Evolutionary conservation across 2,797 vertebrate genomes (phyloP), one percentile per base, ranked within the genome.

Genomic region (Catamblyrhynchus diadema): DNA sequence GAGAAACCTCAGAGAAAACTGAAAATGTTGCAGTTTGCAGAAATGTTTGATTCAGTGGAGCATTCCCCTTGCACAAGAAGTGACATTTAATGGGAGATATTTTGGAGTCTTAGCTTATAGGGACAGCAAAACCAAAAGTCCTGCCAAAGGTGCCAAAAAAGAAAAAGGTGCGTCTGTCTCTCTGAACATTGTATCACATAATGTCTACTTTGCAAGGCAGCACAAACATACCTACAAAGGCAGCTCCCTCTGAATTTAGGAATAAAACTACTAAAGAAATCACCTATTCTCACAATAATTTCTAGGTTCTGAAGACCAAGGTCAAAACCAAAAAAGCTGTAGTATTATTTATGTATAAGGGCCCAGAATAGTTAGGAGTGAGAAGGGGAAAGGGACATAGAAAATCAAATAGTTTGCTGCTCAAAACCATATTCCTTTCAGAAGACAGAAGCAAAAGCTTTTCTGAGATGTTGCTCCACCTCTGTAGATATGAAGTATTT

Each of bases 401-500:
- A 54, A 84, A 85, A 75, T 14, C 67, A 62, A 72, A 65, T 12
- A 77, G 64, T 87, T 66, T 88, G 44, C 65, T 66, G 45, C 61
- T 88, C 57, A 65, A 39, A 93, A 70, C 4, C 2, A 16, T 48
- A 62, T 79, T 93, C 39, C 20, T 66, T 73, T 62, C 7, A 81
- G 45, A 96, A 78, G 1, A 2, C 30, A 80, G 44, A 93, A 82
- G 86, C 73, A 81, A 86, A 91, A 78, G 53, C 66, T 85, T 90
- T 74, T 93, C 88, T 54, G 80, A 83, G 39, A 88, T 65, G 27
- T 71, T 71, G 47, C 33, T 90, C 62, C 44, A 93, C 82, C 88
- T 92, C 92, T 79, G 90, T 57, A 94, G 80, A 96, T 53, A 65
- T 28, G 87, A 95, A 94, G 78, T 51, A 41, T 94, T 95, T 94